These are phyloP conservation scores for Pogona vitticeps DNA, from an alignment of 2,113 vertebrate genomes.

Conservation along the genomic window DNA sequence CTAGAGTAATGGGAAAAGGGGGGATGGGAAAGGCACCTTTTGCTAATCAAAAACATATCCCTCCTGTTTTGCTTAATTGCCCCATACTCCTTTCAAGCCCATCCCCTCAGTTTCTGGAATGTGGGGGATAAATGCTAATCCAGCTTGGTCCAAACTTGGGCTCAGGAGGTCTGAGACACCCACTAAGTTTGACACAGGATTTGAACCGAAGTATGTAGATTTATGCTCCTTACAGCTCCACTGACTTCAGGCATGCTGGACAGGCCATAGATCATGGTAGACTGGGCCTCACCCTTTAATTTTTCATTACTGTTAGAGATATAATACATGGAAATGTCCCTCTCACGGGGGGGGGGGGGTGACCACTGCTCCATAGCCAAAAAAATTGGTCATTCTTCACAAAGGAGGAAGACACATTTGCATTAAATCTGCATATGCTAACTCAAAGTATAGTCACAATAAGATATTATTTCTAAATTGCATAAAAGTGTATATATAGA, in stretches of 20 bases:
- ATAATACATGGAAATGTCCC: background rate
- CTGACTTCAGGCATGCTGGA: background rate
- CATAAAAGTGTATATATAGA: too few relatives aligned
- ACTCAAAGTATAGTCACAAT: too few relatives aligned
- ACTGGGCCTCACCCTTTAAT: background rate
- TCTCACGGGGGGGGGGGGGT: too few relatives aligned
- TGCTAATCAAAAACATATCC: background rate
- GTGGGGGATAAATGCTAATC: constrained; percentile 20
- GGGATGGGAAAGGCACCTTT: constrained; percentile 30
- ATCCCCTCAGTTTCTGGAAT: constrained; percentile 27
- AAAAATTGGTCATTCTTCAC: too few relatives aligned
- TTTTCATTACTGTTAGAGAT: background rate
- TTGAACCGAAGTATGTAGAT: background rate
- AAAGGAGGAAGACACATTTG: too few relatives aligned
- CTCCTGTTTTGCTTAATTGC: background rate
- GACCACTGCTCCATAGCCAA: too few relatives aligned
- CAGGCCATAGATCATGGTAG: background rate
- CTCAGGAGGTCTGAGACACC: constrained; percentile 26
- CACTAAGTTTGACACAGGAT: background rate
- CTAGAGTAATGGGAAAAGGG: background rate
- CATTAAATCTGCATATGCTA: too few relatives aligned
- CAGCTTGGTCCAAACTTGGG: background rate
- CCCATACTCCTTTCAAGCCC: accelerated
- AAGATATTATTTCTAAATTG: too few relatives aligned
- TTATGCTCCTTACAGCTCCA: background rate